phyloP scores from a whole-genome alignment of 2,113 vertebrate species.

The Dasyornis broadbenti region DNA sequence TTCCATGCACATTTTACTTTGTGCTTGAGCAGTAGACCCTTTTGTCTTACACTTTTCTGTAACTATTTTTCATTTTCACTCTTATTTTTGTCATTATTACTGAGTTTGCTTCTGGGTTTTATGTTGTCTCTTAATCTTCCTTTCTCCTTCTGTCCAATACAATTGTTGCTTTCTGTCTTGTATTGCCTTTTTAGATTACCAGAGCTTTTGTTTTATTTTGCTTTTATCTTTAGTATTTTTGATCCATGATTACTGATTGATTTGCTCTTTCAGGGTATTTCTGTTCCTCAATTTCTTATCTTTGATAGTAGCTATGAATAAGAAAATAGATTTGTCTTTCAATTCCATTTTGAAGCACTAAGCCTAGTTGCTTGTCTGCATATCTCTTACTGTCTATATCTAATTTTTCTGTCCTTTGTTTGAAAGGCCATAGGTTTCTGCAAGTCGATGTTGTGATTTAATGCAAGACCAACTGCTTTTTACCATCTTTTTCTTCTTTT shows the following conservation, averaged over 20 bases:
- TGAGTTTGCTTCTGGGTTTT: not conserved
- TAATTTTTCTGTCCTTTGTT: not conserved
- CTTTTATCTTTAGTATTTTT: not conserved
- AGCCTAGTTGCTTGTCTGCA: not conserved
- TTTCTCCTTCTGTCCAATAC: not conserved
- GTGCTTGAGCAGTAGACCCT: not conserved
- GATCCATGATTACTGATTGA: not conserved
- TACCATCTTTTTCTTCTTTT: not conserved
- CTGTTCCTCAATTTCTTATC: not conserved
- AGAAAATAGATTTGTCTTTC: not conserved
- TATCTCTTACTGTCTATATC: not conserved
- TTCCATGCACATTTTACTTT: not conserved
- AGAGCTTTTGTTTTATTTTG: not conserved
- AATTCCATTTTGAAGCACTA: not conserved
- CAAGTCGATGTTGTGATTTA: not conserved
- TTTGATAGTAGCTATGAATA: not conserved
- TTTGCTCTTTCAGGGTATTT: not conserved
- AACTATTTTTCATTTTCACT: not conserved
- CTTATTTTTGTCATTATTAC: not conserved
- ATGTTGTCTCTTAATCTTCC: not conserved
- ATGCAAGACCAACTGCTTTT: not conserved
- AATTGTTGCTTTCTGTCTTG: not conserved
- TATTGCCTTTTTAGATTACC: not conserved
- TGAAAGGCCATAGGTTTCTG: not conserved
- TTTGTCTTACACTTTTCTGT: not conserved